Conservation (phyloP, 2,113 vertebrate genomes). For the Cygnus atratus region DNA sequence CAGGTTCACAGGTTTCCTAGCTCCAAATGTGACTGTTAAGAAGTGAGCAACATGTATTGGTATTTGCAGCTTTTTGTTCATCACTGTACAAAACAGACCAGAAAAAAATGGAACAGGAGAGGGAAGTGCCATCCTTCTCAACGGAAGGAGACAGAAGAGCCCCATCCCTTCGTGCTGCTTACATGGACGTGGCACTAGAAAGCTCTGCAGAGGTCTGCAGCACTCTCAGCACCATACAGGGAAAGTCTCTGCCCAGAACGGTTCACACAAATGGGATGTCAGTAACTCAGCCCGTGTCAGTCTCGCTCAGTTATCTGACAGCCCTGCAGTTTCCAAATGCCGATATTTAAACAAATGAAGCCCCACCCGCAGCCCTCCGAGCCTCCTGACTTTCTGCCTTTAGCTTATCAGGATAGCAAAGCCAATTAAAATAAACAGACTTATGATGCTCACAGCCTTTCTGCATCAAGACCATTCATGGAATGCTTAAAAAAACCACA, state of each 20-base stretch:
- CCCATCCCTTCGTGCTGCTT: not conserved
- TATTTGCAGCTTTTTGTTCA: not conserved
- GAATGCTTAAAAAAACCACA: not conserved
- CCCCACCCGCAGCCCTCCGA: conserved; percentile 7
- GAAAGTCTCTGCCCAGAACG: not conserved
- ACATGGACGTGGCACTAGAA: not conserved
- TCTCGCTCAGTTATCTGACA: not conserved
- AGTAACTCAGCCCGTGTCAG: not conserved
- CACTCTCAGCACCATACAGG: fast-evolving
- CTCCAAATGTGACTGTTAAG: not conserved
- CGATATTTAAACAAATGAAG: not conserved
- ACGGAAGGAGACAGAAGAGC: conserved; percentile 19
- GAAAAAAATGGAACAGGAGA: conserved; percentile 5
- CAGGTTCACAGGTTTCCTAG: not conserved
- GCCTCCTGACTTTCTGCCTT: not conserved
- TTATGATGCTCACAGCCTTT: not conserved
- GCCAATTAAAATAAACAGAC: conserved; percentile 60
- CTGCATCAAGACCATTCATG: not conserved
- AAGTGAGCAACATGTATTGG: not conserved
- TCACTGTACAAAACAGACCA: not conserved
- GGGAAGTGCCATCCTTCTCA: conserved; percentile 1
- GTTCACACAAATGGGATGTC: not conserved
- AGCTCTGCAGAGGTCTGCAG: not conserved
- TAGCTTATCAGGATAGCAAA: conserved; percentile 2
- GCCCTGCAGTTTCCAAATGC: not conserved